Evolutionary conservation across 2,797 vertebrate genomes (phyloP).

Genomic region (Tadarida brasiliensis): DNA sequence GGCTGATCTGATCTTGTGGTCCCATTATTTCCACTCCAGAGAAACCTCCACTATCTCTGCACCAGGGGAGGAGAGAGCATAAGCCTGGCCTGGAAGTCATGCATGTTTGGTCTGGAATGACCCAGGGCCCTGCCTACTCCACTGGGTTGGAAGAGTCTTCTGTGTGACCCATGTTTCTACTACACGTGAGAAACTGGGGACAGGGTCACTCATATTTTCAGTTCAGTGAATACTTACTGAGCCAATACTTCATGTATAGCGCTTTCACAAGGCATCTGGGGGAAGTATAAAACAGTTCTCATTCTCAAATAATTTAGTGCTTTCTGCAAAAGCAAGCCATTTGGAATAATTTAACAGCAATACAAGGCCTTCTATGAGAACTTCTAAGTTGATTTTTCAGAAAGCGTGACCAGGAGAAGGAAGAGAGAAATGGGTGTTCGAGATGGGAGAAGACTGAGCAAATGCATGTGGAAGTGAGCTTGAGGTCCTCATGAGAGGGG

Average conservation of each 20-base stretch:
- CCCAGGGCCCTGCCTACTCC: fast-evolving
- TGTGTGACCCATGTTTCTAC: neutral
- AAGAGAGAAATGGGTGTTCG: neutral
- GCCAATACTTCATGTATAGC: neutral
- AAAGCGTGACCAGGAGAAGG: neutral
- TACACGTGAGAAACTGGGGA: neutral
- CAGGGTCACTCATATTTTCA: neutral
- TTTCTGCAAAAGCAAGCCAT: conserved; percentile 31
- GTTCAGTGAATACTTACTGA: neutral
- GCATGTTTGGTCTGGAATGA: neutral
- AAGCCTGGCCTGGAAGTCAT: neutral
- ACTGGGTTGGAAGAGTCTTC: neutral
- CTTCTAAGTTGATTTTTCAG: neutral
- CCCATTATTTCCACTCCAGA: neutral
- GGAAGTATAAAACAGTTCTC: neutral
- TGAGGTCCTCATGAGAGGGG: too few species aligned
- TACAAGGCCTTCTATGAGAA: neutral
- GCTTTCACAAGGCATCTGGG: neutral
- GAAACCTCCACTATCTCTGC: neutral
- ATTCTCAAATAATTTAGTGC: neutral
- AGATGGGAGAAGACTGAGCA: neutral
- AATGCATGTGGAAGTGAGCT: neutral
- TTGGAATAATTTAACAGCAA: neutral
- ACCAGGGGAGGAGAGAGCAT: neutral
- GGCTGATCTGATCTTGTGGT: neutral